phyloP scores from a whole-genome alignment of 2,888 invertebrate genomes.

The Nezara viridula region DNA sequence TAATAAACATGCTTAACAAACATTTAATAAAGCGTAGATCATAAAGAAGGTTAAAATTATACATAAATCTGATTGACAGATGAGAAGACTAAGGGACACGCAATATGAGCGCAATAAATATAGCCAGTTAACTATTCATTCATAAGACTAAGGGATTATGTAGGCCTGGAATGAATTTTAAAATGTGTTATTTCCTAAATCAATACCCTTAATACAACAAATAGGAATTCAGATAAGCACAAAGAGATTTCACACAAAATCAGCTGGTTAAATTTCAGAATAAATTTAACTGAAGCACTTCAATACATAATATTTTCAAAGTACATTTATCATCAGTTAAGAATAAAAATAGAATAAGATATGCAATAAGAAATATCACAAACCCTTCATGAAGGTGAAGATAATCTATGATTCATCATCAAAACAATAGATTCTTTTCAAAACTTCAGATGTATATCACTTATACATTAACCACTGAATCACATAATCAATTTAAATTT shows the following conservation, averaged over 20 bases:
- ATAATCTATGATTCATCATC: constrained; percentile 33
- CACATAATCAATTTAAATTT: constrained; percentile 26
- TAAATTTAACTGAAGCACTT: neutral
- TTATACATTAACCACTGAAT: constrained; percentile 27
- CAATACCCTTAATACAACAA: neutral
- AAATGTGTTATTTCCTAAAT: neutral
- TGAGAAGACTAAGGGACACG: neutral
- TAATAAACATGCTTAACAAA: neutral
- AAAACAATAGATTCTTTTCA: constrained; percentile 23
- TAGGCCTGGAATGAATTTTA: neutral
- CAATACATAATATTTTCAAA: neutral
- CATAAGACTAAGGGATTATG: neutral
- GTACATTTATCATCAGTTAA: neutral
- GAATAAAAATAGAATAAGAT: neutral
- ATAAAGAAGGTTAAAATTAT: neutral
- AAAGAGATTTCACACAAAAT: neutral
- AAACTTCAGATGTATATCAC: neutral
- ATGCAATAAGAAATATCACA: constrained; percentile 4
- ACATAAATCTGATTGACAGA: neutral
- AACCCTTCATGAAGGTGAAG: constrained; percentile 34
- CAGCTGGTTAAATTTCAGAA: neutral
- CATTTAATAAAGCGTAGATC: too few species aligned
- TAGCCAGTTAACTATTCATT: neutral
- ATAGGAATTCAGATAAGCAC: neutral
- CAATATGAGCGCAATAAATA: neutral